Evolutionary conservation across 2,888 invertebrate genomes (phyloP).

Genomic region (Apamea sordens): DNA sequence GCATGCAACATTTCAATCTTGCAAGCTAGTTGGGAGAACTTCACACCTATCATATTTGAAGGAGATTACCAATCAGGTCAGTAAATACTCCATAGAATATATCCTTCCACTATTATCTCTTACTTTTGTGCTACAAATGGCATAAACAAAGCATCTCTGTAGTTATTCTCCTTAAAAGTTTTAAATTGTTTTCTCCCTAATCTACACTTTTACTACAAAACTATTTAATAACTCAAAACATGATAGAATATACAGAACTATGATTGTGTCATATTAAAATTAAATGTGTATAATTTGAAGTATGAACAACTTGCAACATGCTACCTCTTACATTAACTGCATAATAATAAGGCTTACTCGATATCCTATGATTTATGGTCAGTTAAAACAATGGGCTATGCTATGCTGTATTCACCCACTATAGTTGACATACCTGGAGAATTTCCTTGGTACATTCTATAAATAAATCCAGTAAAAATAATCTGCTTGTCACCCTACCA

Average conservation of each 20-base stretch:
- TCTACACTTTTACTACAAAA: neutral
- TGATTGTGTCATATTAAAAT: neutral
- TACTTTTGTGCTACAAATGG: too few relatives aligned
- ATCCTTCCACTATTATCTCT: neutral
- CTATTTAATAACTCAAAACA: neutral
- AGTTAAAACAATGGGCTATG: slow-evolving; percentile 42
- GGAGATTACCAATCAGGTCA: slow-evolving; percentile 43
- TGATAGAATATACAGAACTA: neutral
- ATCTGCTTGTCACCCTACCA: neutral
- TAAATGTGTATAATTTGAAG: slow-evolving; percentile 12
- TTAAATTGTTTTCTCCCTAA: neutral
- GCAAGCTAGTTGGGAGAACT: slow-evolving; percentile 8
- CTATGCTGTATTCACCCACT: neutral
- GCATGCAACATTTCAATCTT: slow-evolving; percentile 16
- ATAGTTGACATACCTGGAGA: neutral
- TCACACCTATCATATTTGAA: slow-evolving; percentile 8
- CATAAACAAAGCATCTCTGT: neutral
- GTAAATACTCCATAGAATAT: slow-evolving; percentile 9
- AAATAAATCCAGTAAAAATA: slow-evolving; percentile 9
- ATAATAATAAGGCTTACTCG: slow-evolving; percentile 46
- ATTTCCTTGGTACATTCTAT: slow-evolving; percentile 20
- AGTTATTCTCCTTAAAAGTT: neutral
- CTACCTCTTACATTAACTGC: slow-evolving; percentile 38
- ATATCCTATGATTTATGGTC: slow-evolving; percentile 40
- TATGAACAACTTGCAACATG: slow-evolving; percentile 8